Conservation (phyloP, 2,888 invertebrate genomes). For the Sarcophaga carnaria region DNA sequence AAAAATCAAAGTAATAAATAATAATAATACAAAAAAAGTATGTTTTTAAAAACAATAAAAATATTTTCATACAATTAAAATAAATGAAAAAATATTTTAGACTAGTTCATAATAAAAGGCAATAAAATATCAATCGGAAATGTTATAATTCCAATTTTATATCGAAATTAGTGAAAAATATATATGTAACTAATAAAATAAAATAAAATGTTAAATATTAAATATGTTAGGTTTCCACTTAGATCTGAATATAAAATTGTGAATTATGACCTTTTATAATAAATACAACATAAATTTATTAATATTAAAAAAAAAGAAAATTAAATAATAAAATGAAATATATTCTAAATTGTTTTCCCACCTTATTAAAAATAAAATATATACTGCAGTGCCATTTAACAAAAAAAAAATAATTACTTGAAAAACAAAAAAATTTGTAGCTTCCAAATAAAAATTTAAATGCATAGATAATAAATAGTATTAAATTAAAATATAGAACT, state of each 20-base stretch:
- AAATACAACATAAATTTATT: conserved; percentile 26
- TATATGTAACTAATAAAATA: conserved; percentile 25
- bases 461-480: conserved; percentile 64
- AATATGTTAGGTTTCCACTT: conserved; percentile 40
- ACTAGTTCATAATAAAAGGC: conserved; percentile 74
- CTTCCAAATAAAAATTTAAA: conserved; percentile 74
- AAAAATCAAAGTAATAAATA: background rate
- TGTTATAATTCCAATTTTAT: conserved; percentile 51
- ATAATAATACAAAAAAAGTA: conserved; percentile 24
- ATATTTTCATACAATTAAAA: conserved; percentile 70
- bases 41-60: conserved; percentile 60
- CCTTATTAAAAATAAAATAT: conserved; percentile 77
- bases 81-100: conserved; percentile 75
- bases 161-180: conserved; percentile 32
- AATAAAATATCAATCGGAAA: conserved; percentile 17
- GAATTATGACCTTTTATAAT: conserved; percentile 51
- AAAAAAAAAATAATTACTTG: conserved; percentile 49
- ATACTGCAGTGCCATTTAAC: conserved; percentile 81
- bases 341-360: conserved; percentile 80
- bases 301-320: conserved; percentile 56
- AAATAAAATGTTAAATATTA: conserved; percentile 24
- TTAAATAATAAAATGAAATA: conserved; percentile 50
- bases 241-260: conserved; percentile 44
- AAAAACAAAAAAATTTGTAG: conserved; percentile 72
- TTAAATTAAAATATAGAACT: conserved; percentile 58